Evolutionary conservation across 2,113 vertebrate genomes (phyloP).

Genomic region (Jaculus jaculus): DNA sequence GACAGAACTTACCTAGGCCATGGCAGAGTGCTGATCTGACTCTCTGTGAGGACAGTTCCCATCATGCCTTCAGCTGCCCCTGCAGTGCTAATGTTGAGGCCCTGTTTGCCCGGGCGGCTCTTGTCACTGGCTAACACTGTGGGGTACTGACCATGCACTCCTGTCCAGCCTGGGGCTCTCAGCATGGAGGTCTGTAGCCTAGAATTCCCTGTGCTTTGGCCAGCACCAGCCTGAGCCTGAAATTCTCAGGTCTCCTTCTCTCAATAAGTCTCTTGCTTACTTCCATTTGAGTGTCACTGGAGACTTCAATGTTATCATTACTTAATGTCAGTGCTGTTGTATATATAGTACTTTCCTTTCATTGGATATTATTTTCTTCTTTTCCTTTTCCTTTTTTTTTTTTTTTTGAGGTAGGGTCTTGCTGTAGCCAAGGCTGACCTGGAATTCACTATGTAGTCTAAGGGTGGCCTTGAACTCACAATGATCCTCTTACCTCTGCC

Average conservation of each 20-base stretch:
- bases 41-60: rapidly evolving
- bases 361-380: neutral
- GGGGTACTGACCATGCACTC: neutral
- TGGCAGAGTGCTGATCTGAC: too few species aligned
- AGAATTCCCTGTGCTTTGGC: too few species aligned
- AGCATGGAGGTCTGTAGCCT: rapidly evolving
- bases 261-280: neutral
- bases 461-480: too few species aligned
- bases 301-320: neutral
- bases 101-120: neutral
- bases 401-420: too few species aligned
- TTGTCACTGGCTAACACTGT: rapidly evolving
- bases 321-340: neutral
- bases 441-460: too few species aligned
- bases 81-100: too few species aligned
- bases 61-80: neutral
- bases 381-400: too few species aligned
- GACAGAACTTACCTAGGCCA: too few species aligned
- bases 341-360: neutral
- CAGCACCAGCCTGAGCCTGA: neutral
- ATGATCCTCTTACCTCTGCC: too few species aligned
- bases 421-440: too few species aligned
- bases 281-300: neutral
- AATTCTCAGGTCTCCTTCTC: too few species aligned
- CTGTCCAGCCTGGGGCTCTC: rapidly evolving